These are phyloP conservation scores for Galagoides demidoff DNA, from an alignment of 2,797 vertebrate genomes.

Conservation along the genomic window DNA sequence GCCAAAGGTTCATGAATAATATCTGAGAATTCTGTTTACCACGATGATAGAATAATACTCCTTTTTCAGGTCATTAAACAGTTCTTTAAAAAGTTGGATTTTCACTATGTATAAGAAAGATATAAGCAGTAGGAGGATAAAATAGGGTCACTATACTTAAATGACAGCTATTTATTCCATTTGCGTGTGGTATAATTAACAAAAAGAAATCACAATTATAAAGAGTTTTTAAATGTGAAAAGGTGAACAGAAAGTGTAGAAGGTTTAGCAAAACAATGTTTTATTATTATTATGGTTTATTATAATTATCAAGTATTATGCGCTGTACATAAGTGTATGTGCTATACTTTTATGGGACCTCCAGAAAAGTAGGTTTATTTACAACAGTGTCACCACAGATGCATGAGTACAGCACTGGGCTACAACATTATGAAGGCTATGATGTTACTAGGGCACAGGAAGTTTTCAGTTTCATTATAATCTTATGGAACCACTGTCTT, in stretches of 20 bases:
- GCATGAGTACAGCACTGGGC: not conserved
- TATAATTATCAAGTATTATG: not conserved
- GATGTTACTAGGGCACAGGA: not conserved
- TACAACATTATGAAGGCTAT: not conserved
- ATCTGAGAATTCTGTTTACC: not conserved
- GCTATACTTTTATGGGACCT: not conserved
- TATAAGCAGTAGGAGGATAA: not conserved
- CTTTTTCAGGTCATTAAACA: not conserved
- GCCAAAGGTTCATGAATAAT: not conserved
- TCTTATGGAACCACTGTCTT: not conserved
- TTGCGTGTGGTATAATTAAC: not conserved
- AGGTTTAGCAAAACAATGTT: not conserved
- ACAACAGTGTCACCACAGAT: not conserved
- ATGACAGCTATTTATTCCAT: not conserved
- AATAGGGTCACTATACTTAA: not conserved
- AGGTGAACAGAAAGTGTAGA: not conserved
- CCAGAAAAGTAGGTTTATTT: not conserved
- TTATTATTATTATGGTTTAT: not conserved
- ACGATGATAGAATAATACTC: not conserved
- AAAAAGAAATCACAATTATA: not conserved
- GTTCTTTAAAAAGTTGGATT: slow-evolving; percentile 5
- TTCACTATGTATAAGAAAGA: not conserved
- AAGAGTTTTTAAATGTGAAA: not conserved
- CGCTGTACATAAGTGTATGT: no score
- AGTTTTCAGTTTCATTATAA: not conserved